Conservation (phyloP, 2,888 invertebrate species). For the Griposia aprilina region DNA sequence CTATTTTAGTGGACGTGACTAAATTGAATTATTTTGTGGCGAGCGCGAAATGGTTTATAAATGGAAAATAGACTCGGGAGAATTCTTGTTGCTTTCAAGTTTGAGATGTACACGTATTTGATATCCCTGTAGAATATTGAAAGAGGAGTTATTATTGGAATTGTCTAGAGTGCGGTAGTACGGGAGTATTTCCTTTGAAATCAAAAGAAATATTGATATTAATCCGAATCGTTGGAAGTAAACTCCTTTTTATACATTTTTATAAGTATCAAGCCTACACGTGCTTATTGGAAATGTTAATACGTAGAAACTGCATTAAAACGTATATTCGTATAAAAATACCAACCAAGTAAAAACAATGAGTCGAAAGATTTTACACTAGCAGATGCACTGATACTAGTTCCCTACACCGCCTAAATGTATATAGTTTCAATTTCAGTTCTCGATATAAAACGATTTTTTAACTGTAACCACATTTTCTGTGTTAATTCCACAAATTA, state of each 20-base stretch:
- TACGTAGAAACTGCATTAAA: not conserved
- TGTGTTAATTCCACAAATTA: not conserved
- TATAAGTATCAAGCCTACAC: not conserved
- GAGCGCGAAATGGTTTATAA: conserved; percentile 50
- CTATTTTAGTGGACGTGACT: conserved; percentile 64
- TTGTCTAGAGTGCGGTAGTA: not conserved
- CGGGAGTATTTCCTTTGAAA: not conserved
- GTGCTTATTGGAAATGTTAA: not conserved
- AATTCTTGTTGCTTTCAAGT: conserved; percentile 29
- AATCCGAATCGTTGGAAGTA: not conserved
- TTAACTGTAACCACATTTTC: not conserved
- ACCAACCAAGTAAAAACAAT: not conserved
- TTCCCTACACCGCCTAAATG: not conserved
- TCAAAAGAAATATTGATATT: conserved; percentile 10
- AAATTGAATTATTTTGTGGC: conserved; percentile 62
- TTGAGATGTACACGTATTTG: conserved; percentile 36
- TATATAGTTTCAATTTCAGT: not conserved
- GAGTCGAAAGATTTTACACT: not conserved
- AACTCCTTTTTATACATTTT: not conserved
- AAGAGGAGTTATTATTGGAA: conserved; percentile 18
- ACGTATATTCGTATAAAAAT: not conserved
- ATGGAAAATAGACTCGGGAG: conserved; percentile 38
- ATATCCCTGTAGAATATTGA: conserved; percentile 39
- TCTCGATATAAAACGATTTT: not conserved
- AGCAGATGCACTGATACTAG: not conserved